Conservation (phyloP, 1,140 invertebrate genomes). For the Heliconius hewitsoni region DNA sequence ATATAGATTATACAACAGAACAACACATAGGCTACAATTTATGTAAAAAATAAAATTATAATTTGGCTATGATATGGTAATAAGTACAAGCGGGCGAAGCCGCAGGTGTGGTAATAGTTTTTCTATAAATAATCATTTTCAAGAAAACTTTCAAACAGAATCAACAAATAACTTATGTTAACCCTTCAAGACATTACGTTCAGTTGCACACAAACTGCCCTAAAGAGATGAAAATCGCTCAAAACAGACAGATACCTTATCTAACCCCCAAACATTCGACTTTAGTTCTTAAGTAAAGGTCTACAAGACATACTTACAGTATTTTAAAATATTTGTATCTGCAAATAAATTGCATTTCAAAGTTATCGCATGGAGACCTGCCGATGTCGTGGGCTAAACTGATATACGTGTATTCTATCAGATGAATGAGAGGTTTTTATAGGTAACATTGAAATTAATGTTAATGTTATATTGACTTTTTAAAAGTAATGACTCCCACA, state of each 20-base stretch:
- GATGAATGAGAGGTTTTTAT: neutral
- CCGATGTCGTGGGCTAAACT: neutral
- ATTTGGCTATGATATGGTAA: no score
- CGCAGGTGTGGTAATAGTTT: no score
- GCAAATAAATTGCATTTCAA: constrained; percentile 4
- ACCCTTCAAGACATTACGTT: neutral
- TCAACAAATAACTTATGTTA: neutral
- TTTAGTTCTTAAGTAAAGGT: neutral
- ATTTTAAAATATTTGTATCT: neutral
- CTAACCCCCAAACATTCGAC: neutral
- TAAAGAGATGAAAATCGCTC: constrained; percentile 3
- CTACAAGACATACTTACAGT: neutral
- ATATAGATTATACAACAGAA: no score
- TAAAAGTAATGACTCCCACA: neutral
- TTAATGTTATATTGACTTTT: neutral
- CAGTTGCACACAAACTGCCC: constrained; percentile 2
- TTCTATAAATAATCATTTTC: no score
- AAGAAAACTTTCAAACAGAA: no score
- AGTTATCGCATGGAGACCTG: constrained; percentile 1
- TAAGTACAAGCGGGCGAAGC: no score
- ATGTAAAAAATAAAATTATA: no score
- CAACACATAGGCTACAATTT: no score
- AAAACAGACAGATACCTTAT: constrained; percentile 3
- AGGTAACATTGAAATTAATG: neutral
- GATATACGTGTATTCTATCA: neutral